A percentile compares a stretch with the other conserved stretches of the same genome.
Conservation (phyloP, 2,888 invertebrate species). For the Lithophane ornitopus region DNA sequence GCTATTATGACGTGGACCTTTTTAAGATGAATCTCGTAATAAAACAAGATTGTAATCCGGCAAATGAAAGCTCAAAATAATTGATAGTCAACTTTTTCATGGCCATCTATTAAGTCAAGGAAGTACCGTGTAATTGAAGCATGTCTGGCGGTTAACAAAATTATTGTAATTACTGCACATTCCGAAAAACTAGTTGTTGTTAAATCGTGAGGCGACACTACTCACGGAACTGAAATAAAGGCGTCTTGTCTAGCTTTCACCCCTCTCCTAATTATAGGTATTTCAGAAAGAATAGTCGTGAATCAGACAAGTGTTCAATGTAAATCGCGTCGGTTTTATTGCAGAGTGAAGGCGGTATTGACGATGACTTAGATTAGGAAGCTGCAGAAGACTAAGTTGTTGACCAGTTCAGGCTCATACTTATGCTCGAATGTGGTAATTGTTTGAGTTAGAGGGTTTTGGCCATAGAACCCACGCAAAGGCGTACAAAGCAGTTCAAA, state of each 20-base stretch:
- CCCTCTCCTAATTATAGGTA: constrained; percentile 80
- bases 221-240: constrained; percentile 78
- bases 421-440: not conserved
- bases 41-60: constrained; percentile 31
- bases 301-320: constrained; percentile 76
- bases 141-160: constrained; percentile 62
- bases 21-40: constrained; percentile 30
- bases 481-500: not conserved
- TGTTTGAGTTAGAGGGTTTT: not conserved
- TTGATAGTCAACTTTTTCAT: constrained; percentile 52
- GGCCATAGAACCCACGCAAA: not conserved
- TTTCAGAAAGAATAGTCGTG: constrained; percentile 76
- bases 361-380: constrained; percentile 21
- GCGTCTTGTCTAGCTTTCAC: constrained; percentile 80
- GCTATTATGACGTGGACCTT: constrained; percentile 30
- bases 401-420: not conserved
- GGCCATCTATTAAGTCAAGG: constrained; percentile 56
- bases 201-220: constrained; percentile 75
- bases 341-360: constrained; percentile 71
- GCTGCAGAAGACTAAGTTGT: constrained; percentile 24
- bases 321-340: constrained; percentile 63
- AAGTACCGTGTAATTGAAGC: constrained; percentile 51
- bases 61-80: constrained; percentile 61
- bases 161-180: constrained; percentile 69
- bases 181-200: constrained; percentile 65